Evolutionary conservation across 2,888 invertebrate species (phyloP).

Genomic region (Drosophila emarginata): DNA sequence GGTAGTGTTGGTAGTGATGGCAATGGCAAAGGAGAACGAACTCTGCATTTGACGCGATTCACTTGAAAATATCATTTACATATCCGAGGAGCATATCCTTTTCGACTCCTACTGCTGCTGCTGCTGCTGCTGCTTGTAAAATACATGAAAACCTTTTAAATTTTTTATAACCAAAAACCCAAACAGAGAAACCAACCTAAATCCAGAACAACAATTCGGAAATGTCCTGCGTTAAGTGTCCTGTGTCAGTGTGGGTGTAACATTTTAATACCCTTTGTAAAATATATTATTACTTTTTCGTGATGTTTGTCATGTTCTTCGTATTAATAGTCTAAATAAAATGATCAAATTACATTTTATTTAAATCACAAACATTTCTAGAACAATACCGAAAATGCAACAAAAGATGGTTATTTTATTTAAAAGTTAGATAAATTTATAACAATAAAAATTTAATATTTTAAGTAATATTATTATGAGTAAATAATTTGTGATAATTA

Average conservation of each 20-base stretch:
- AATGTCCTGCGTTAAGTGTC: neutral
- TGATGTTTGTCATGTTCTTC: neutral
- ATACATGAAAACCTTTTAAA: slow-evolving; percentile 60
- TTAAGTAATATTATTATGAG: too few relatives aligned
- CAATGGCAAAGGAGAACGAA: neutral
- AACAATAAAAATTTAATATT: too few relatives aligned
- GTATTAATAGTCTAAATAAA: neutral
- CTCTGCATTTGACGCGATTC: slow-evolving; percentile 67
- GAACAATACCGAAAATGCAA: too few relatives aligned
- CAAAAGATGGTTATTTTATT: too few relatives aligned
- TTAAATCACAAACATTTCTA: too few relatives aligned
- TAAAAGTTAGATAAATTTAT: too few relatives aligned
- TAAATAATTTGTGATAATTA: too few relatives aligned
- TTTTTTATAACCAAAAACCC: slow-evolving; percentile 50
- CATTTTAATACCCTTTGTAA: neutral
- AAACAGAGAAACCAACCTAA: neutral
- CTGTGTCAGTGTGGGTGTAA: neutral
- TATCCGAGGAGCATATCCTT: slow-evolving; percentile 50
- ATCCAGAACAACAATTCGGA: neutral
- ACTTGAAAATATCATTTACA: slow-evolving; percentile 77
- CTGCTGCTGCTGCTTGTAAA: slow-evolving; percentile 38
- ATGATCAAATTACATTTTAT: too few relatives aligned
- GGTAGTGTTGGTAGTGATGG: neutral
- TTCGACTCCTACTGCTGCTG: slow-evolving; percentile 3
- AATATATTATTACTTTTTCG: neutral